Evolutionary conservation across 1,140 invertebrate species (phyloP).

Genomic region (Macrobrachium rosenbergii): DNA sequence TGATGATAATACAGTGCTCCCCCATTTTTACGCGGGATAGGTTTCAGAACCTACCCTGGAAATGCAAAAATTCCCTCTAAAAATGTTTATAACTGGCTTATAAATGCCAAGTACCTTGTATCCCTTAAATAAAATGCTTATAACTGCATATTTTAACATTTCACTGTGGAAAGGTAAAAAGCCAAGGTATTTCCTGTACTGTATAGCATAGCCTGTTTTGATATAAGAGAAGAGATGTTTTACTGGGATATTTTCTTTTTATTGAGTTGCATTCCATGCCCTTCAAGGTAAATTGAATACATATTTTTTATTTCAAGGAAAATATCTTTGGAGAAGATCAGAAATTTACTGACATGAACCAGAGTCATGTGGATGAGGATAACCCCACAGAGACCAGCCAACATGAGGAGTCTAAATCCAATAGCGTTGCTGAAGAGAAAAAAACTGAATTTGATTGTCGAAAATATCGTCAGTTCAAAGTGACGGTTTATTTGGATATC

Average conservation of each 20-base stretch:
- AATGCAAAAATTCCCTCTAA: too few relatives aligned
- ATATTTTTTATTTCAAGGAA: conserved; percentile 75
- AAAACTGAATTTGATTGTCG: conserved; percentile 81
- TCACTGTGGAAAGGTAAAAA: too few relatives aligned
- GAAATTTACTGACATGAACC: conserved; percentile 91
- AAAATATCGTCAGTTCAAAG: conserved; percentile 88
- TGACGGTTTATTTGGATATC: conserved; percentile 92
- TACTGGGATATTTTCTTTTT: background rate
- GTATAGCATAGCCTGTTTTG: too few relatives aligned
- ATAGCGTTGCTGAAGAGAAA: conserved; percentile 52
- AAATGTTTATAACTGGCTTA: too few relatives aligned
- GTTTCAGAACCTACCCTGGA: too few relatives aligned
- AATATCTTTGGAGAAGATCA: conserved; percentile 98
- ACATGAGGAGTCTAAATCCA: conserved; percentile 44
- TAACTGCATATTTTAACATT: too few relatives aligned
- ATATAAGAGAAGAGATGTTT: background rate
- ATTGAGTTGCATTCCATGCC: background rate
- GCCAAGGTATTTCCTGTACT: too few relatives aligned
- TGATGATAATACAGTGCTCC: too few relatives aligned
- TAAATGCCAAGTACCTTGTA: too few relatives aligned
- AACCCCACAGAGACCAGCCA: conserved; percentile 26
- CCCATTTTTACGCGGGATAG: too few relatives aligned
- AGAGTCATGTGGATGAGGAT: conserved; percentile 52
- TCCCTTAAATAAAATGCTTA: too few relatives aligned
- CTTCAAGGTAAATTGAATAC: background rate